phyloP scores from a whole-genome alignment of 2,888 invertebrate genomes.

The Spodoptera picta region DNA sequence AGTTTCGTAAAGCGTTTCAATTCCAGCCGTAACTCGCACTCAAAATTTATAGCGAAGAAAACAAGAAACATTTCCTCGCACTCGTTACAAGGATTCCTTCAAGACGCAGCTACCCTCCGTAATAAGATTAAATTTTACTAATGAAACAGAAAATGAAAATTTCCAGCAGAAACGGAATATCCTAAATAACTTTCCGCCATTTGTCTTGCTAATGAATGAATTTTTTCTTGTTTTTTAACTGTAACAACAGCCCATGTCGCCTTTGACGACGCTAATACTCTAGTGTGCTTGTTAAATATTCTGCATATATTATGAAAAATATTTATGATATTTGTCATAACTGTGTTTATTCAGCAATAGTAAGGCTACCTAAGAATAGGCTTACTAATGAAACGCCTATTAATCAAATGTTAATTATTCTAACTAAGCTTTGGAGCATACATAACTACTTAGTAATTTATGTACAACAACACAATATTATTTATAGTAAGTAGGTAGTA shows the following conservation, averaged over 20 bases:
- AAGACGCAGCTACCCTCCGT: slow-evolving; percentile 76
- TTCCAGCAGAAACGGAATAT: slow-evolving; percentile 75
- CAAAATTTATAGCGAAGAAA: slow-evolving; percentile 61
- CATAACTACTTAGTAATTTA: slow-evolving; percentile 18
- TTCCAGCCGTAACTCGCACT: slow-evolving; percentile 61
- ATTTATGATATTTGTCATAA: no score
- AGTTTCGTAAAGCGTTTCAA: slow-evolving; percentile 46
- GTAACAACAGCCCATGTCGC: slow-evolving; percentile 35
- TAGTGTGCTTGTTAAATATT: slow-evolving; percentile 10
- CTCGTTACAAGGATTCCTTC: slow-evolving; percentile 73
- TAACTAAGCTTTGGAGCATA: slow-evolving; percentile 3
- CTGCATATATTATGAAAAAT: not conserved
- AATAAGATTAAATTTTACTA: slow-evolving; percentile 85
- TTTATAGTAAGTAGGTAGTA: slow-evolving; percentile 38
- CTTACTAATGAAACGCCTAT: not conserved
- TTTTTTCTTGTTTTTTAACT: slow-evolving; percentile 59
- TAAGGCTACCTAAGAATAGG: not conserved
- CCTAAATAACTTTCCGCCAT: slow-evolving; percentile 78
- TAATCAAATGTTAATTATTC: slow-evolving; percentile 17
- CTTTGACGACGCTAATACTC: slow-evolving; percentile 13
- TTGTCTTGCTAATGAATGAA: slow-evolving; percentile 76
- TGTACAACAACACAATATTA: slow-evolving; percentile 36
- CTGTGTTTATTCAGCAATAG: no score
- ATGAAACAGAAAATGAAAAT: slow-evolving; percentile 86
- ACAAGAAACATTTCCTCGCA: slow-evolving; percentile 66